Evolutionary conservation across 2,797 vertebrate genomes (phyloP).

Genomic region (Catamblyrhynchus diadema): DNA sequence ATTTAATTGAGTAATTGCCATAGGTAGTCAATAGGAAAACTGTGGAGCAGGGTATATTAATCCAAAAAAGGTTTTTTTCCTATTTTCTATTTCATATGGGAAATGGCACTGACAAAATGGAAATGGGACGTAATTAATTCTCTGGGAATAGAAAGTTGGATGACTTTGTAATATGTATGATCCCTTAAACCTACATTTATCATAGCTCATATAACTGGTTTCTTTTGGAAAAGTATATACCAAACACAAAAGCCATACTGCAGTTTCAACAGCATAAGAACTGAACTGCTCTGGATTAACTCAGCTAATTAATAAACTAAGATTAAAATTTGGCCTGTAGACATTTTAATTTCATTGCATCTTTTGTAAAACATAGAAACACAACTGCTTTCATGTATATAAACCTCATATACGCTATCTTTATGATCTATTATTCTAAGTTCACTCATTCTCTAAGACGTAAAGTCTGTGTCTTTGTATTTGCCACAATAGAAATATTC

Average conservation of each 20-base stretch:
- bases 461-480: not conserved
- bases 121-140: not conserved
- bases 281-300: not conserved
- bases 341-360: not conserved
- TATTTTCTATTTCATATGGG: not conserved
- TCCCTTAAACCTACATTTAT: not conserved
- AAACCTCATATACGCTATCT: not conserved
- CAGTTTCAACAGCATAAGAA: not conserved
- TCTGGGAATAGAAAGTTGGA: not conserved
- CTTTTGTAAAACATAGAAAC: not conserved
- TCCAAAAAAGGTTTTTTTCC: not conserved
- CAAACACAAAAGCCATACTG: not conserved
- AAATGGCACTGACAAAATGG: conserved; percentile 1
- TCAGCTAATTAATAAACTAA: not conserved
- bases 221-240: not conserved
- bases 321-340: not conserved
- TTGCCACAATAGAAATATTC: not conserved
- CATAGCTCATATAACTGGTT: not conserved
- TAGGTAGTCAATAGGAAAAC: not conserved
- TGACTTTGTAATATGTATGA: not conserved
- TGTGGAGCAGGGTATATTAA: not conserved
- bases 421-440: not conserved
- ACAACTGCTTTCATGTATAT: not conserved
- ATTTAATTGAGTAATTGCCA: not conserved
- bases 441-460: not conserved